Conservation (phyloP, 2,888 invertebrate genomes). For the Monochamus alternatus region DNA sequence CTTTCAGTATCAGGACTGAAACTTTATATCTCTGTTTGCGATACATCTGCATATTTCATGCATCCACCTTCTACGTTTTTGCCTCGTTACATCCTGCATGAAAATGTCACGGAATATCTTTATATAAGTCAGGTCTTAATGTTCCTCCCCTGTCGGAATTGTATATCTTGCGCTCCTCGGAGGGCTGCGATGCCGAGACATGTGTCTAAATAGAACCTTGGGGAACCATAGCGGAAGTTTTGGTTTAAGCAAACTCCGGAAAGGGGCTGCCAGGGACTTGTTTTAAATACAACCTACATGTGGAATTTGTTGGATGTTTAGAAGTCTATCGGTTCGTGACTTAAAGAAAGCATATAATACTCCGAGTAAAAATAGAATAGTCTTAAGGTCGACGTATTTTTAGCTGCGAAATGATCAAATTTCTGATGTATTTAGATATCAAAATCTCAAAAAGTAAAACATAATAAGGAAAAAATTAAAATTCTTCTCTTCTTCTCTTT, state of each 20-base stretch:
- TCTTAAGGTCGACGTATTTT: too few relatives aligned
- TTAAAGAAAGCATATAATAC: not conserved
- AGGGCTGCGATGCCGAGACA: constrained; percentile 43
- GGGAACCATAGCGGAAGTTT: constrained; percentile 52
- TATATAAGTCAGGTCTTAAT: constrained; percentile 36
- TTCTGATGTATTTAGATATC: too few relatives aligned
- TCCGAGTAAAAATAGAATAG: not conserved
- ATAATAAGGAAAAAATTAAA: too few relatives aligned
- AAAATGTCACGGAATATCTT: constrained; percentile 43
- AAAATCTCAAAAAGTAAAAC: too few relatives aligned
- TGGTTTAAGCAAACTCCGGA: constrained; percentile 49
- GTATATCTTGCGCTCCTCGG: constrained; percentile 45
- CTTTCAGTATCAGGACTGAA: too few relatives aligned
- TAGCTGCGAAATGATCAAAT: too few relatives aligned
- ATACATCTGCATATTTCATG: constrained; percentile 31
- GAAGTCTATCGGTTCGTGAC: not conserved
- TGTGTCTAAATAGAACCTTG: constrained; percentile 52
- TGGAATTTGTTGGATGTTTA: constrained; percentile 2
- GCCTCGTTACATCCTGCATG: constrained; percentile 28
- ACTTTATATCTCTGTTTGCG: not conserved
- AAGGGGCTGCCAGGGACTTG: constrained; percentile 37
- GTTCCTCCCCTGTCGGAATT: constrained; percentile 41
- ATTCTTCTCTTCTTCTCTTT: too few relatives aligned
- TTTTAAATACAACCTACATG: constrained; percentile 41
- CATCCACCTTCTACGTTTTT: constrained; percentile 28